These are phyloP conservation scores for Chionodraco myersi DNA, from an alignment of 2,113 vertebrate species.

Conservation along the genomic window DNA sequence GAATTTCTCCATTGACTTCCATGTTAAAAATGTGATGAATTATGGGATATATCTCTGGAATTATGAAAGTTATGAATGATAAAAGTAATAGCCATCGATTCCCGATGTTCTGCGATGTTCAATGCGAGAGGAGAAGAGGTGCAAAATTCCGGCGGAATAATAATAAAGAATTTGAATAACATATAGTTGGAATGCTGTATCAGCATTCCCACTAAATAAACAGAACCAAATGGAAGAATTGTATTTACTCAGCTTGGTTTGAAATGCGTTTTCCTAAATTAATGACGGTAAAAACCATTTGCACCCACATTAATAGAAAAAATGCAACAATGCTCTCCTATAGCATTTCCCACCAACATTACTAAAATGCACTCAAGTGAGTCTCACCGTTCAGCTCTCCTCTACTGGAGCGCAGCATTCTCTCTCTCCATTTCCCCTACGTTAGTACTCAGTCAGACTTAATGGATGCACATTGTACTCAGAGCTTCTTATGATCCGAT, in stretches of 20 bases:
- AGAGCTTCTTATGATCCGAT: constrained; percentile 50
- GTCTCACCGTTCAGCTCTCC: constrained; percentile 8
- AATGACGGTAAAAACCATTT: neutral
- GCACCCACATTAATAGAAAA: neutral
- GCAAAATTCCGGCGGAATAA: too few species aligned
- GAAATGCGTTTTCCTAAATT: neutral
- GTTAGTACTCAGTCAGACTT: constrained; percentile 11
- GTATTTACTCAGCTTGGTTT: neutral
- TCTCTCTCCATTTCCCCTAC: constrained; percentile 29
- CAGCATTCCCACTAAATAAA: too few species aligned
- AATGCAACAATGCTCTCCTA: neutral
- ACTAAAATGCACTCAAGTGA: constrained; percentile 19
- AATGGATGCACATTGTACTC: constrained; percentile 50
- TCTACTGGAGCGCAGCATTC: constrained; percentile 31
- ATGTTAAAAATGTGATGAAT: too few species aligned
- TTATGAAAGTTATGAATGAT: too few species aligned
- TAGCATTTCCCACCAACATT: constrained; percentile 2
- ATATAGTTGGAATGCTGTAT: too few species aligned
- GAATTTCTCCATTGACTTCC: too few species aligned
- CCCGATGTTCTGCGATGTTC: too few species aligned
- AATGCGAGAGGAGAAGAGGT: too few species aligned
- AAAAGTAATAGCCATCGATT: too few species aligned
- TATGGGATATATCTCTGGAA: too few species aligned
- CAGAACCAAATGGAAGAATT: neutral
- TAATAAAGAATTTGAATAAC: too few species aligned